Percentiles rank a stretch among this genome's conserved stretches.
Evolutionary conservation across 1,140 invertebrate species (phyloP).

Genomic region (Harpegnathos saltator): DNA sequence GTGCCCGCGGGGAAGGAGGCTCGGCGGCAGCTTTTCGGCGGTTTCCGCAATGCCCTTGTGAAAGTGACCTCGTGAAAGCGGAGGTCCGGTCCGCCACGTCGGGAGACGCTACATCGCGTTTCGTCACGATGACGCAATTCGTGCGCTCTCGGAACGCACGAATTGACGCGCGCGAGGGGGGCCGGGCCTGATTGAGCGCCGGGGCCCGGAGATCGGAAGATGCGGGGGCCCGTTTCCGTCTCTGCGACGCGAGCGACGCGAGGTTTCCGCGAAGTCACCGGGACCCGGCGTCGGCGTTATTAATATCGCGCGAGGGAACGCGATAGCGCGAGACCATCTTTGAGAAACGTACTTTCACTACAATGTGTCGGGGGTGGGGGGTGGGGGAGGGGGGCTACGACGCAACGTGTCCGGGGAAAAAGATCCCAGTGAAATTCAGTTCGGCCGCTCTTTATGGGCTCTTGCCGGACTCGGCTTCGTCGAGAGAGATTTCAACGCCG

Average conservation of each 20-base stretch:
- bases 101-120: slow-evolving; percentile 14
- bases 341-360: slow-evolving; percentile 61
- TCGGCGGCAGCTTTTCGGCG: slow-evolving; percentile 15
- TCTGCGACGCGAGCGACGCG: slow-evolving; percentile 6
- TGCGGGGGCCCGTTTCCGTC: too few relatives aligned
- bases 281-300: slow-evolving; percentile 34
- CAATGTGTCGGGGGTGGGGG: slow-evolving; percentile 41
- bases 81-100: not conserved
- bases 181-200: slow-evolving; percentile 37
- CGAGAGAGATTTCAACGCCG: slow-evolving; percentile 36
- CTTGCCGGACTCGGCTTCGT: slow-evolving; percentile 30
- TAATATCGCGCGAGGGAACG: slow-evolving; percentile 50
- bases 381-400: too few relatives aligned
- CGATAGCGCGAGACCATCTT: slow-evolving; percentile 53
- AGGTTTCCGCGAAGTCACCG: slow-evolving; percentile 47
- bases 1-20: not conserved
- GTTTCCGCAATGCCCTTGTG: slow-evolving; percentile 32
- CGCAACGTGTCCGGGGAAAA: slow-evolving; percentile 30
- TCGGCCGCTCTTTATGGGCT: not conserved
- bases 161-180: slow-evolving; percentile 7
- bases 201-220: not conserved
- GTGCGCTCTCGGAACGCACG: slow-evolving; percentile 5
- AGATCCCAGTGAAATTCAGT: slow-evolving; percentile 44
- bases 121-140: slow-evolving; percentile 47
- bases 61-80: slow-evolving; percentile 62